phyloP scores from a whole-genome alignment of 2,113 vertebrate genomes.

The Alosa alosa region DNA sequence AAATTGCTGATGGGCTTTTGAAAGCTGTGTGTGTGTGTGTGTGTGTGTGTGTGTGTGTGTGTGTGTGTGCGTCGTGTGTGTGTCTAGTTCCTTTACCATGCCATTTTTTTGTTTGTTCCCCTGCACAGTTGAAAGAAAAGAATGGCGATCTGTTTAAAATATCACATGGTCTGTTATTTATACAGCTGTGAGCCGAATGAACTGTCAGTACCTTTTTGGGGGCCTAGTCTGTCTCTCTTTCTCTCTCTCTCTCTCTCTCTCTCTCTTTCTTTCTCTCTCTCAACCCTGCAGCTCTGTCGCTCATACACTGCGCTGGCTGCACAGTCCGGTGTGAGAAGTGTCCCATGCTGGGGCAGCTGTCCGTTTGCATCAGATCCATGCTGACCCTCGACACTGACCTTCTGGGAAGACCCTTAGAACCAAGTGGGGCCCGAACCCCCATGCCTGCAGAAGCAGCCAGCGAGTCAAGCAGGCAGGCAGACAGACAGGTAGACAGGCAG shows the following conservation, averaged over 20 bases:
- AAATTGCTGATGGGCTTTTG: not conserved
- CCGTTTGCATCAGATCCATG: conserved; percentile 47
- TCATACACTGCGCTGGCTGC: conserved; percentile 31
- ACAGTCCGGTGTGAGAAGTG: conserved; percentile 2
- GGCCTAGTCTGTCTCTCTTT: not conserved
- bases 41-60: conserved; percentile 39
- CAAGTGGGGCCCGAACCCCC: not conserved
- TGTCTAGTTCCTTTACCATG: conserved; percentile 51
- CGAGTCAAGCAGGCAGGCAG: not conserved
- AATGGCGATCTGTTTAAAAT: conserved; percentile 63
- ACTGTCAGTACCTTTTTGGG: conserved; percentile 61
- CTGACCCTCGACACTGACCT: conserved; percentile 23
- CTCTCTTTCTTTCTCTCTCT: not conserved
- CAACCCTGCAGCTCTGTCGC: not conserved
- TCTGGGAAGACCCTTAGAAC: conserved; percentile 1
- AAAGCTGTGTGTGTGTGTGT: conserved; percentile 7
- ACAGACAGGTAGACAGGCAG: not conserved
- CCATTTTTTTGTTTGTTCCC: conserved; percentile 61
- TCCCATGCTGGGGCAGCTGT: conserved; percentile 61
- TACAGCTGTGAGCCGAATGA: conserved; percentile 68
- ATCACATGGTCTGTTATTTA: conserved; percentile 70
- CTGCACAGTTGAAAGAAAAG: conserved; percentile 61
- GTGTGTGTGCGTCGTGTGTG: conserved; percentile 14
- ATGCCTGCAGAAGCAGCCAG: not conserved
- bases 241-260: conserved; percentile 32